Evolutionary conservation across 1,140 invertebrate genomes (phyloP), one percentile per base, ranked within the genome.

Genomic region (Hylaeus anthracinus): DNA sequence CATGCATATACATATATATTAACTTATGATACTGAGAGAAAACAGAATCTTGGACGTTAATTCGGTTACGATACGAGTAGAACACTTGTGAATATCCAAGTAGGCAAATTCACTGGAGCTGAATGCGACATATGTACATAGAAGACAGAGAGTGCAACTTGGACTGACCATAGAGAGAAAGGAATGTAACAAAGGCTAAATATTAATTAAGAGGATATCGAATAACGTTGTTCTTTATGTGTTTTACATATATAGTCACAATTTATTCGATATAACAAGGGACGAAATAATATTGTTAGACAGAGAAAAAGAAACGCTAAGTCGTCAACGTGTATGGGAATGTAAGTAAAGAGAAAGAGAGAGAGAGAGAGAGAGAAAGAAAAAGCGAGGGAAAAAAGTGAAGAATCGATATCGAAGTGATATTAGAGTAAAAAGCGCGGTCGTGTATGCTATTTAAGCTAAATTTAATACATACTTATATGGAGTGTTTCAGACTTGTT

Each of bases 181-280:
- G 80, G 84, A 87, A 70, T 88, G 86, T 90, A 90, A 89, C 71
- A 86, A 89, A 90, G 73, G 72, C 65, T 86, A 88, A 84, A 53
- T 70, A 90, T 88, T 90, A 86, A 82, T 85, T 89, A 85, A 88
- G 81, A 81, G 73, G 66, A 89, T 90, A 87, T 85, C 82, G 88
- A 86, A 84, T 89, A 90, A 89, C 84, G 88, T 88, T 90, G 85
- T 88, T 88, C 86, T 87, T 79, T 81, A 86, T 86, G 88, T 91
- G 88, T 90, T 90, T 91, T 87, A 87, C 84, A 81, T 90, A 87
- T 89, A 90, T 90, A 26, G 26, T 88, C 85, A 89, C 81, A 88
- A 91, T 87, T 89, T 88, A 88, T 86, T 86, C 87, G 88, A 82
- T 91, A 85, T 63, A 86, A 73, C 86, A 87, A 89, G 72, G 73